Percentiles rank a stretch among this genome's conserved stretches.
Evolutionary conservation across 2,888 invertebrate genomes (phyloP).

Genomic region (Tiphia femorata): DNA sequence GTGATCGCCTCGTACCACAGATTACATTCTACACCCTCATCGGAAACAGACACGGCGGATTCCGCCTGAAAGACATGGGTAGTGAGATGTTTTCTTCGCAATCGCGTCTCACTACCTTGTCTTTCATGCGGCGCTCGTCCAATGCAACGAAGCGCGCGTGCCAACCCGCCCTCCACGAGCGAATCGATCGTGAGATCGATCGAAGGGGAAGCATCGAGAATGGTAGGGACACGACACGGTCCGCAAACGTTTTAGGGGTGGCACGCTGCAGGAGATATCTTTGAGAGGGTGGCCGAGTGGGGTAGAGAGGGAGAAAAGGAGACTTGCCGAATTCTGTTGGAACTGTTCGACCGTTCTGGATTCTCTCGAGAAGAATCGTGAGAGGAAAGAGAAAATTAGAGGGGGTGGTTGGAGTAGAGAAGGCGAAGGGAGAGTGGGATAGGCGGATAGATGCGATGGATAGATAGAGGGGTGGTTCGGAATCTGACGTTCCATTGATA

Average conservation of each 20-base stretch:
- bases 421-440: neutral
- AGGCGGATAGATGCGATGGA: neutral
- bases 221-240: conserved; percentile 11
- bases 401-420: neutral
- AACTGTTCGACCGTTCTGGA: too few species aligned
- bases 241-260: too few species aligned
- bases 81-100: conserved; percentile 89
- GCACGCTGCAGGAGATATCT: too few species aligned
- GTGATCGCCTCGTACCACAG: too few species aligned
- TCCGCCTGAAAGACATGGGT: conserved; percentile 97
- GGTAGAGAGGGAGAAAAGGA: neutral
- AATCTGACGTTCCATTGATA: neutral
- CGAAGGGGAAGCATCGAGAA: too few species aligned
- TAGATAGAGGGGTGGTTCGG: neutral
- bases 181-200: neutral
- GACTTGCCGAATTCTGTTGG: too few species aligned
- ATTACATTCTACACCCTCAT: too few species aligned
- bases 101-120: conserved; percentile 96
- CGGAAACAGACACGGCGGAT: too few species aligned
- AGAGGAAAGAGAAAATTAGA: neutral
- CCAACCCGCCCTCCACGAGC: neutral
- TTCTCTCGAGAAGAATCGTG: too few species aligned
- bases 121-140: conserved; percentile 87
- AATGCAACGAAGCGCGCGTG: conserved; percentile 41
- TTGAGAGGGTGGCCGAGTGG: too few species aligned